These are phyloP conservation scores for Mimachlamys varia DNA, from an alignment of 2,888 invertebrate genomes.

Conservation along the genomic window DNA sequence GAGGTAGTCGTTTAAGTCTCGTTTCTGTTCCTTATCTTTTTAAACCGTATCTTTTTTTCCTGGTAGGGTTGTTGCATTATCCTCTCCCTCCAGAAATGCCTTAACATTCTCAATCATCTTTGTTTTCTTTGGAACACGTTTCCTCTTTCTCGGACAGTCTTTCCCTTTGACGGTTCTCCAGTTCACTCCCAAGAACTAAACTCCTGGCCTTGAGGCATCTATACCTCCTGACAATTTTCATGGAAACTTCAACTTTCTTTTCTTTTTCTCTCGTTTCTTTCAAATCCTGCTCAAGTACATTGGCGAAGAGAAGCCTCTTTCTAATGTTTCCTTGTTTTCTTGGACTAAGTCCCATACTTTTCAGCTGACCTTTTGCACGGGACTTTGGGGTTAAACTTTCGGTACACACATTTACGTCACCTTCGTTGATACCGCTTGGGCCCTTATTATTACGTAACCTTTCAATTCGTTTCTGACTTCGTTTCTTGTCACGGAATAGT, in stretches of 20 bases:
- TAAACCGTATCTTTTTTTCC: neutral
- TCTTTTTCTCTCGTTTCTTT: neutral
- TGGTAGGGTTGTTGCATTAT: too few relatives aligned
- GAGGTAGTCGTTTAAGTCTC: neutral
- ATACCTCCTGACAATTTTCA: neutral
- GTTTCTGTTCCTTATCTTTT: neutral
- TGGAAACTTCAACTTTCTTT: neutral
- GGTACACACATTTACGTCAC: neutral
- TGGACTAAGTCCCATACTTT: conserved; percentile 25
- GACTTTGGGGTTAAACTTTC: neutral
- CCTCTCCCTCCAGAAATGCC: too few relatives aligned
- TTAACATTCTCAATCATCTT: too few relatives aligned
- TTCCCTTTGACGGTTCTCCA: neutral
- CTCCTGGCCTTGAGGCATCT: conserved; percentile 28
- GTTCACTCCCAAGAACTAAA: neutral
- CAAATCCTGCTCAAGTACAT: neutral
- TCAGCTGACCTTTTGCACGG: neutral
- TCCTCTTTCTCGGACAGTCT: too few relatives aligned
- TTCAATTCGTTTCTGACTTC: neutral
- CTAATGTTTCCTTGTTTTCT: neutral
- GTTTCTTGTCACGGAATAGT: neutral
- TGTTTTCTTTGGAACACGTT: too few relatives aligned
- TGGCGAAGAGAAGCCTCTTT: conserved; percentile 33
- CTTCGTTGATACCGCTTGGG: neutral
- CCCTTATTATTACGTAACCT: neutral